Conservation (phyloP, 2,888 invertebrate species). For the Macrosiphum euphorbiae region DNA sequence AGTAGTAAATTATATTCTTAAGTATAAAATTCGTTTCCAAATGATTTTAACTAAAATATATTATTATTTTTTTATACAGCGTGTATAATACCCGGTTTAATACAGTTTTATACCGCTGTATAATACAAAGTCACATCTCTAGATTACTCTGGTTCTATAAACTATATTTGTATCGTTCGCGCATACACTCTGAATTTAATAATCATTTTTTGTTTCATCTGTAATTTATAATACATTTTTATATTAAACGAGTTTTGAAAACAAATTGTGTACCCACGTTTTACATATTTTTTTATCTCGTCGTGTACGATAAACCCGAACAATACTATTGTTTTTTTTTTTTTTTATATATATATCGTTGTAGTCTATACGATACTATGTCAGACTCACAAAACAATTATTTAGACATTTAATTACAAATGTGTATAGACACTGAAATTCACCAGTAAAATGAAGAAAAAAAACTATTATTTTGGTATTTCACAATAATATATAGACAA, state of each 20-base stretch:
- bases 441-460: not conserved
- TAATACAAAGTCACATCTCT: no score
- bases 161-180: not conserved
- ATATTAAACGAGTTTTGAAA: not conserved
- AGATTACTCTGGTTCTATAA: not conserved
- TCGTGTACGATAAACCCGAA: not conserved
- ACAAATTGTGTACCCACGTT: not conserved
- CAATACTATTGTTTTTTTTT: not conserved
- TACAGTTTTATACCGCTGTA: no score
- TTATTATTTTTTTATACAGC: no score
- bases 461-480: not conserved
- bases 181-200: not conserved
- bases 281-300: not conserved
- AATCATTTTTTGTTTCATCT: not conserved
- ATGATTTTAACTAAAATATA: no score
- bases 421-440: not conserved
- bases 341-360: not conserved
- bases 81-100: no score
- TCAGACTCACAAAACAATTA: not conserved
- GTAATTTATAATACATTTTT: not conserved
- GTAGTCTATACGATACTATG: not conserved
- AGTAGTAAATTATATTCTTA: no score
- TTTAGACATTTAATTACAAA: conserved; percentile 29
- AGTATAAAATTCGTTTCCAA: no score
- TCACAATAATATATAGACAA: not conserved